phyloP scores from a whole-genome alignment of 30 jellyfish, hydroid and myxozoan species.

The Turritopsis dohrnii region DNA sequence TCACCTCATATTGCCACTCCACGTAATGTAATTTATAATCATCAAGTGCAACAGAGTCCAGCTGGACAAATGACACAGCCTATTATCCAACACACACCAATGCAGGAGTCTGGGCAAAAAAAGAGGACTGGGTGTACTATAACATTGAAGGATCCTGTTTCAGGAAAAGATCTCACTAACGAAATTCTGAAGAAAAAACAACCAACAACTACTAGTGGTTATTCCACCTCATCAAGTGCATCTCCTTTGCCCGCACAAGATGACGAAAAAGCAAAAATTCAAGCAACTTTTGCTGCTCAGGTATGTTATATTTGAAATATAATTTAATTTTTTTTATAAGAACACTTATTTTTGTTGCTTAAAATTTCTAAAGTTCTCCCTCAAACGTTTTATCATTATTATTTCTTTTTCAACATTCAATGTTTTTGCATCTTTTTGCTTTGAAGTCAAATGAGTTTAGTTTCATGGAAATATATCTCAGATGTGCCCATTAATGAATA shows the following conservation, averaged over 20 bases:
- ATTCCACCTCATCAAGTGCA: constrained; percentile 14
- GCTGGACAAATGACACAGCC: neutral
- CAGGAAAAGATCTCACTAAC: constrained; percentile 12
- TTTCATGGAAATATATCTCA: no score
- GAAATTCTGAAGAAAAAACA: neutral
- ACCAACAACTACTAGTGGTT: constrained; percentile 1
- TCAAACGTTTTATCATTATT: no score
- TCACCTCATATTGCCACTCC: neutral
- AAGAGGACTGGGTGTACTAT: neutral
- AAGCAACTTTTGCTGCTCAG: constrained; percentile 28
- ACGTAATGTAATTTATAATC: neutral
- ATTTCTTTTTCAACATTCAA: no score
- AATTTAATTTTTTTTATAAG: no score
- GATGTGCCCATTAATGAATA: no score
- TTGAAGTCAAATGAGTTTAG: no score
- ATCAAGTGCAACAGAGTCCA: neutral
- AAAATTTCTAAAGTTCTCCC: no score
- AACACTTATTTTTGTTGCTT: no score
- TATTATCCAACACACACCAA: neutral
- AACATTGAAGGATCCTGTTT: neutral
- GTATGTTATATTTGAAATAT: constrained; percentile 1
- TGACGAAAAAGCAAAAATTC: constrained; percentile 12
- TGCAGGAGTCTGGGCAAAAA: neutral
- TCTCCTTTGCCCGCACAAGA: neutral
- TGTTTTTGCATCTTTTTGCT: no score